Evolutionary conservation across 2,113 vertebrate species (phyloP), one percentile per base, ranked within the genome.

Genomic region (Petroica traversi): DNA sequence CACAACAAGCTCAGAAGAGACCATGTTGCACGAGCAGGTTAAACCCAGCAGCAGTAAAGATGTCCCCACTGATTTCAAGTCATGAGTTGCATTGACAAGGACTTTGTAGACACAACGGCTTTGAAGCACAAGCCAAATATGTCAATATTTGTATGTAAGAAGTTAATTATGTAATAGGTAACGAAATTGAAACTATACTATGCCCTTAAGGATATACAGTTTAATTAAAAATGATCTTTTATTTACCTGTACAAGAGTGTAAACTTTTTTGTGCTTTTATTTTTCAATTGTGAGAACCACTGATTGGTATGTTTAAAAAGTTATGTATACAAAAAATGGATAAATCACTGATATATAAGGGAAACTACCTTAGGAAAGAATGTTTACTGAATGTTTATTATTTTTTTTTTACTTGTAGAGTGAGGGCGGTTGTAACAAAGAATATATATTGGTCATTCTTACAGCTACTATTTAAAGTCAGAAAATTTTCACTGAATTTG

Each of bases 71-170:
- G 99, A 99, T 95, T 99, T 99, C 97, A 98, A 99, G 97, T 98
- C 99, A 98, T 99, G 98, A 99, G 97, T 96, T 98, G 92, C 93
- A 29, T 96, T 94, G 95, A 96, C 95, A 54, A 96, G 97, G 98
- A 97, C 97, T 97, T 97, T 97, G 96, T 91, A 98, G 98, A 99
- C 98, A 98, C 82, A 97, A 95, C 97, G 99, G 99, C 99, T 99
- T 98, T 95, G 96, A 98, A 99, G 98, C 98, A 98, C 98, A 98
- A 99, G 99, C 98, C 98, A 98, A 98, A 99, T 98, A 99, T 99
- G 99, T 99, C 99, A 98, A 99, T 99, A 99, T 99, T 99, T 99
- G 99, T 99, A 99, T 99, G 99, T 99, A 99, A 99, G 99, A 99
- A 99, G 98, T 98, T 99, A 99, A 99, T 99, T 99, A 99, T 99